phyloP scores from a whole-genome alignment of 2,888 invertebrate genomes.

The Sepioteuthis lessoniana region DNA sequence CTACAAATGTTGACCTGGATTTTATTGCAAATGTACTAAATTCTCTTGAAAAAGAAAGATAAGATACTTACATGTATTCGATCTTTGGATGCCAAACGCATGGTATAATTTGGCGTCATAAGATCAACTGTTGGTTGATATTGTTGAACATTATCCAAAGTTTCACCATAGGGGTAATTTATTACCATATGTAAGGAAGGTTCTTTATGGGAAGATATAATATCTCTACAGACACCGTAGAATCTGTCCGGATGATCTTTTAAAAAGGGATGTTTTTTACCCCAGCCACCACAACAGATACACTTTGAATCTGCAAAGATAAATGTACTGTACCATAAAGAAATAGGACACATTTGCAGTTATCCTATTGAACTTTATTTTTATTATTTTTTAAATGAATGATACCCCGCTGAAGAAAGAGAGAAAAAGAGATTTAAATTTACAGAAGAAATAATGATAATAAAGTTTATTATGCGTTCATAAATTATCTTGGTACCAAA shows the following conservation, averaged over 20 bases:
- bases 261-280: neutral
- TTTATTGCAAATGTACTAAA: too few relatives aligned
- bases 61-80: neutral
- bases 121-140: neutral
- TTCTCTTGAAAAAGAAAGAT: neutral
- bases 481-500: too few relatives aligned
- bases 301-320: neutral
- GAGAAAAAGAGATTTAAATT: too few relatives aligned
- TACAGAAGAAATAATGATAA: too few relatives aligned
- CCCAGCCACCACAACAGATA: neutral
- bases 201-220: neutral
- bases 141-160: rapidly evolving
- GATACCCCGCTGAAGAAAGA: too few relatives aligned
- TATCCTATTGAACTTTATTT: neutral
- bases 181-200: neutral
- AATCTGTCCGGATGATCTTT: neutral
- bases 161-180: neutral
- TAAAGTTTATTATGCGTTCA: too few relatives aligned
- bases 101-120: neutral
- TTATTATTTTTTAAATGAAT: too few relatives aligned
- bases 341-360: neutral
- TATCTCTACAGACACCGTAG: neutral
- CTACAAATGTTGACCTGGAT: too few relatives aligned
- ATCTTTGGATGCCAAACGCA: neutral
- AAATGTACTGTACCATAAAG: neutral